These are phyloP conservation scores for Pseudomyrmex dendroicus DNA, from an alignment of 1,140 invertebrate species.

Conservation along the genomic window DNA sequence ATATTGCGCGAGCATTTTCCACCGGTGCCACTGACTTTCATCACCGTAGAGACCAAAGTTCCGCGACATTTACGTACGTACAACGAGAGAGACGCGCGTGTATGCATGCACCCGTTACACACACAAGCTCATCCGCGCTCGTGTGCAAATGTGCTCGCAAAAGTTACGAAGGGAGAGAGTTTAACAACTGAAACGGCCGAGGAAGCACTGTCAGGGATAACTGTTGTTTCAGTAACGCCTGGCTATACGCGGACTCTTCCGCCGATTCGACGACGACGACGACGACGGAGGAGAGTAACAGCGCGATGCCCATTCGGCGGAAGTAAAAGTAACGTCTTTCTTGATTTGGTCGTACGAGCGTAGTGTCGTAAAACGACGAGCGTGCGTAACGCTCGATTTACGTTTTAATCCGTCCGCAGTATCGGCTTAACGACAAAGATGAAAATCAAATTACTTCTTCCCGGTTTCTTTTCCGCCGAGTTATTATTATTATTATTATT, in stretches of 20 bases:
- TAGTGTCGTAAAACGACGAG: constrained; percentile 8
- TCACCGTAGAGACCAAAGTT: constrained; percentile 53
- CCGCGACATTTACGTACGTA: constrained; percentile 36
- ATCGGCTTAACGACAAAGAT: constrained; percentile 34
- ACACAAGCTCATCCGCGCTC: background rate
- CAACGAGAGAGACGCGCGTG: background rate
- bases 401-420: constrained; percentile 40
- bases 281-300: constrained; percentile 19
- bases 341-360: constrained; percentile 44
- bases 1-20: constrained; percentile 31
- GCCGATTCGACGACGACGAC: background rate
- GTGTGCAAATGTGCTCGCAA: constrained; percentile 35
- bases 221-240: constrained; percentile 55
- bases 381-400: constrained; percentile 24
- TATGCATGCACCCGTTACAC: no score
- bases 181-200: constrained; percentile 59
- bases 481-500: background rate
- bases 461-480: background rate
- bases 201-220: constrained; percentile 46
- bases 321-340: constrained; percentile 56
- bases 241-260: constrained; percentile 27
- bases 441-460: constrained; percentile 28
- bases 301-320: background rate
- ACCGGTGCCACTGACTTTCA: constrained; percentile 46
- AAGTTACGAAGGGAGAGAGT: constrained; percentile 56